Conservation (phyloP, 2,113 vertebrate species). For the Poicephalus gulielmi region DNA sequence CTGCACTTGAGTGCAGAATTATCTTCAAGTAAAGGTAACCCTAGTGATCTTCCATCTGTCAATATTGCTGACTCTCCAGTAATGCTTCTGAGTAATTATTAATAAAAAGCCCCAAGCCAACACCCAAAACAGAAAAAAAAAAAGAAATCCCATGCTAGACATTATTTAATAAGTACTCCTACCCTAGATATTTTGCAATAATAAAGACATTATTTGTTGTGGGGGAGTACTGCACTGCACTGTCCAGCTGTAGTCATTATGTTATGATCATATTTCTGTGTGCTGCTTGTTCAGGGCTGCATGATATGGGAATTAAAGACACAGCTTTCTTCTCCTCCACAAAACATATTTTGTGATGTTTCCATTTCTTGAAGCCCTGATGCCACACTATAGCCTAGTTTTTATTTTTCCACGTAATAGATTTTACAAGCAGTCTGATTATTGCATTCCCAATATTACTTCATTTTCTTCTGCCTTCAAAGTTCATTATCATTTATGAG, state of each 20-base stretch:
- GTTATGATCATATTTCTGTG: not conserved
- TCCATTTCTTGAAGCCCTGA: not conserved
- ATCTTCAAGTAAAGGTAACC: not conserved
- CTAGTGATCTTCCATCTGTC: not conserved
- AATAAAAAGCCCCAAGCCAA: not conserved
- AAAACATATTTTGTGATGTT: not conserved
- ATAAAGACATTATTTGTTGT: not conserved
- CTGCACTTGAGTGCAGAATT: not conserved
- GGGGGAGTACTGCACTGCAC: not conserved
- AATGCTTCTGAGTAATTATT: not conserved
- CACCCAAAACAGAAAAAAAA: not conserved
- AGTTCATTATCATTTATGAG: constrained; percentile 53
- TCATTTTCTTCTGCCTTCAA: constrained; percentile 34
- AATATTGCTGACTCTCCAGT: not conserved
- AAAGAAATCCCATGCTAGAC: rapidly evolving
- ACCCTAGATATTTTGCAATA: not conserved
- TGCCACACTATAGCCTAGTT: not conserved
- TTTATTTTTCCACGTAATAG: not conserved
- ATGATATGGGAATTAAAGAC: not conserved
- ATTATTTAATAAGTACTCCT: not conserved
- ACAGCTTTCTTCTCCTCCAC: not conserved
- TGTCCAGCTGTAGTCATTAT: not conserved
- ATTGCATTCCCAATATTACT: constrained; percentile 19
- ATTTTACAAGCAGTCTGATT: not conserved
- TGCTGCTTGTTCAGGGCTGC: not conserved